Evolutionary conservation across 2,113 vertebrate genomes (phyloP).

Genomic region (Nothocercus julius): DNA sequence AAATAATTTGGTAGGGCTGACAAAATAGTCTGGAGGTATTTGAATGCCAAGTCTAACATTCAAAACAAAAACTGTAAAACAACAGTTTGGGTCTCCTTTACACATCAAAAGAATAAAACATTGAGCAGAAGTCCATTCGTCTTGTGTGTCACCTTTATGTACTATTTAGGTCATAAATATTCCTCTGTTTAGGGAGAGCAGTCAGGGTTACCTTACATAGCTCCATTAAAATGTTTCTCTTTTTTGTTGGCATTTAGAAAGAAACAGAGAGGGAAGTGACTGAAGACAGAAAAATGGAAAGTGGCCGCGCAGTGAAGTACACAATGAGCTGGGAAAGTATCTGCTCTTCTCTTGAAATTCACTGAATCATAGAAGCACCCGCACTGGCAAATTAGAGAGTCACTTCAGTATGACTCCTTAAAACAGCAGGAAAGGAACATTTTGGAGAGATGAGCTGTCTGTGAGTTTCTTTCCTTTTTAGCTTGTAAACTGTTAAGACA

Average conservation of each 20-base stretch:
- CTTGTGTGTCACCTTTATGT: neutral
- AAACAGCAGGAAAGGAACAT: neutral
- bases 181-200: neutral
- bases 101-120: neutral
- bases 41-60: neutral
- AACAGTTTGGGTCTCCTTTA: neutral
- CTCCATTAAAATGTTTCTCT: neutral
- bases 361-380: neutral
- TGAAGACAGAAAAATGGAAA: neutral
- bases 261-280: neutral
- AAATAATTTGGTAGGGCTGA: neutral
- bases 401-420: neutral
- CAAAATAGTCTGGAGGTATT: neutral
- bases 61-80: neutral
- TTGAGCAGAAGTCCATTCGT: neutral
- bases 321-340: neutral
- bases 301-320: accelerated
- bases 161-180: neutral
- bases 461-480: neutral
- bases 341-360: neutral
- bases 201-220: neutral
- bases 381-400: accelerated
- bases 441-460: neutral
- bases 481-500: neutral
- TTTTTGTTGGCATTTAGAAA: neutral